Percentiles rank a stretch among this genome's conserved stretches.
These are phyloP conservation scores for Nomada fucata DNA, from an alignment of 2,888 invertebrate genomes.

Conservation along the genomic window DNA sequence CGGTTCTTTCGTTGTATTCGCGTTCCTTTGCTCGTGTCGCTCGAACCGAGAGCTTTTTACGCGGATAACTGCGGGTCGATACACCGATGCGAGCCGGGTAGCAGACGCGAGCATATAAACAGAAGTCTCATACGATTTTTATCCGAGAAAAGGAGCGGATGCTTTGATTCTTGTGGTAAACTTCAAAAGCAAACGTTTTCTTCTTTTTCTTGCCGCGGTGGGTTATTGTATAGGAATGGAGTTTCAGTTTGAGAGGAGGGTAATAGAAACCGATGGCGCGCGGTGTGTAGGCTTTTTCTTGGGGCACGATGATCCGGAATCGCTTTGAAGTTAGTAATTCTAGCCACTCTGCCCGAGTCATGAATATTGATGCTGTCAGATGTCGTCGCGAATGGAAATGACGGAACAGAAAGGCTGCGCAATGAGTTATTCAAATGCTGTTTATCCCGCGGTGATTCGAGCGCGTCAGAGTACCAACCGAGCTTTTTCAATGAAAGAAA, in stretches of 20 bases:
- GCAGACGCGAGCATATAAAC: background rate
- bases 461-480: background rate
- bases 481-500: background rate
- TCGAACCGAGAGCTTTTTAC: background rate
- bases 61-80: background rate
- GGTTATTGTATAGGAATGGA: background rate
- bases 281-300: background rate
- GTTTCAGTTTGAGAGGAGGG: background rate
- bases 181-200: background rate
- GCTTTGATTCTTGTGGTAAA: background rate
- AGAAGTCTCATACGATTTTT: no score
- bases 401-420: slow-evolving; percentile 2
- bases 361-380: slow-evolving; percentile 25
- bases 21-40: slow-evolving; percentile 34
- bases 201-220: background rate
- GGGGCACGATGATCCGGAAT: background rate
- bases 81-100: background rate
- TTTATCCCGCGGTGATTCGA: slow-evolving; percentile 19
- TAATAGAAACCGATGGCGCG: background rate
- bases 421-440: slow-evolving; percentile 37
- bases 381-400: slow-evolving; percentile 17
- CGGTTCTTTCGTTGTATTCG: slow-evolving; percentile 15
- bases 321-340: background rate
- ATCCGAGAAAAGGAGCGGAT: no score
- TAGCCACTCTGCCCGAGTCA: slow-evolving; percentile 10